Evolutionary conservation across 2,797 vertebrate species (phyloP).

Genomic region (Nasua narica): DNA sequence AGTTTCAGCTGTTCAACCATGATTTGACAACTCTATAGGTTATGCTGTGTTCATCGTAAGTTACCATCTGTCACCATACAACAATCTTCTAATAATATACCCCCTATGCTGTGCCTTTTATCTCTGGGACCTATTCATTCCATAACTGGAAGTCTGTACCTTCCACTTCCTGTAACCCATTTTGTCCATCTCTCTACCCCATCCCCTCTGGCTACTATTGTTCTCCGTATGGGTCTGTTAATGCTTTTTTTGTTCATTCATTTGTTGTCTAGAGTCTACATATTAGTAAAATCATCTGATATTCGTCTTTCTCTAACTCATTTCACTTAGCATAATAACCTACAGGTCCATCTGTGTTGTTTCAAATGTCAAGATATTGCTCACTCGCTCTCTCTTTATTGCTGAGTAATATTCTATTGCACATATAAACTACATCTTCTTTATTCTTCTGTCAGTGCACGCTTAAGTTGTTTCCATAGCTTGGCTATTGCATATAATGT

Average conservation of each 20-base stretch:
- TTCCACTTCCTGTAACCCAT: background rate
- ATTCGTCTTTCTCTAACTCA: background rate
- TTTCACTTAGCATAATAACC: background rate
- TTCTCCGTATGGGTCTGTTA: background rate
- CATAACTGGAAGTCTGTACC: background rate
- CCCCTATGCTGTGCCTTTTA: background rate
- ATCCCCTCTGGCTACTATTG: background rate
- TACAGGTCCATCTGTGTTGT: background rate
- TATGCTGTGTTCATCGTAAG: background rate
- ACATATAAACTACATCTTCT: background rate
- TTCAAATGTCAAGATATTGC: background rate
- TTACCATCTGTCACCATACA: background rate
- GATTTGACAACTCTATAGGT: background rate
- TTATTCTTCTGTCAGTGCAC: background rate
- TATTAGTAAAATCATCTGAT: background rate
- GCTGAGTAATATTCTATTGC: background rate
- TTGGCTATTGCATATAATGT: background rate
- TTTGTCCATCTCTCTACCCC: background rate
- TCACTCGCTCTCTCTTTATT: background rate
- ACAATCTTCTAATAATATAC: background rate
- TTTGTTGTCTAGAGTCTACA: background rate
- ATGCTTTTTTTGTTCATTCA: background rate
- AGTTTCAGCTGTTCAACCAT: background rate
- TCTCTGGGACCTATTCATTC: background rate
- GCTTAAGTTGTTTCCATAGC: background rate